These are phyloP conservation scores for Drosophila obscura DNA, from an alignment of 1,140 invertebrate species.

Conservation along the genomic window DNA sequence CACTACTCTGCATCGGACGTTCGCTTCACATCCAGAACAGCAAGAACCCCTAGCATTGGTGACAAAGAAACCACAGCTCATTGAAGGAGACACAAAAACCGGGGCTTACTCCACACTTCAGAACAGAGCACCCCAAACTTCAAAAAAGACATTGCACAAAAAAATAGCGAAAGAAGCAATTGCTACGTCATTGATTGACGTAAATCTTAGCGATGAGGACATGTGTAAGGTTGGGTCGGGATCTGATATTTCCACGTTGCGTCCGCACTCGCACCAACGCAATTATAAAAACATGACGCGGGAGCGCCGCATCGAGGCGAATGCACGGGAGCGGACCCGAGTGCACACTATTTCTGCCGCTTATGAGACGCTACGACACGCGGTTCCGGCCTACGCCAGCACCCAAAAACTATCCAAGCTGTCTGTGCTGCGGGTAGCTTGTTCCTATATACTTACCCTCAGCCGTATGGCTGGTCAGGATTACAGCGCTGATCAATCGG, in stretches of 20 bases:
- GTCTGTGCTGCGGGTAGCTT: conserved; percentile 95
- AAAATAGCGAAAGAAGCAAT: conserved; percentile 1
- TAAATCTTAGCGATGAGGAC: conserved; percentile 40
- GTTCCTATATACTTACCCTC: conserved; percentile 94
- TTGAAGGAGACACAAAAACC: not conserved
- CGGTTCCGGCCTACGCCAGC: conserved; percentile 95
- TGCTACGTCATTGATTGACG: conserved; percentile 20
- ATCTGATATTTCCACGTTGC: conserved; percentile 29
- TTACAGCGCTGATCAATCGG: conserved; percentile 85
- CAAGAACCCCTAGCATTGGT: conserved; percentile 73
- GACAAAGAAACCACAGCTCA: conserved; percentile 38
- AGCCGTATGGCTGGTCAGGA: conserved; percentile 88
- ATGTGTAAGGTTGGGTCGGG: conserved; percentile 14
- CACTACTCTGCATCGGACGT: conserved; percentile 70
- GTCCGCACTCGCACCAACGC: conserved; percentile 88
- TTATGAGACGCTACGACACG: conserved; percentile 93
- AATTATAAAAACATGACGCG: conserved; percentile 98
- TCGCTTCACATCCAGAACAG: conserved; percentile 70
- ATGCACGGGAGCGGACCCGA: conserved; percentile 94
- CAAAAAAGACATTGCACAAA: conserved; percentile 36
- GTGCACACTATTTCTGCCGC: conserved; percentile 98
- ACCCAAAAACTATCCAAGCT: conserved; percentile 97
- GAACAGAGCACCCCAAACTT: not conserved
- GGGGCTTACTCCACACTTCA: conserved; percentile 2
- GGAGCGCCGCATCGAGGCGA: conserved; percentile 95